Base-by-base conservation (phyloP, 2,113 vertebrate species). In the Vulpes ferrilata region DNA sequence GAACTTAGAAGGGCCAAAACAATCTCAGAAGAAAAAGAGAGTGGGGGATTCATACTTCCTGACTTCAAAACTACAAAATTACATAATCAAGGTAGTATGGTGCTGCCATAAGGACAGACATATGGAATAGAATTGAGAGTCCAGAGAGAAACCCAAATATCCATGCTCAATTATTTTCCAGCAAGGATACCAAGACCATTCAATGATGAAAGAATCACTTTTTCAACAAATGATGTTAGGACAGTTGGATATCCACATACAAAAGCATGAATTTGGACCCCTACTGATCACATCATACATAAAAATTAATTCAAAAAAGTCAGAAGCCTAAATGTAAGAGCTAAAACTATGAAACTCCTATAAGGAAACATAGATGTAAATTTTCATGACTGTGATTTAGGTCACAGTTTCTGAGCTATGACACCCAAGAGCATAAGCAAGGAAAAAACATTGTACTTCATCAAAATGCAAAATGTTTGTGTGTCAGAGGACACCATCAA, bases 31-130 rank as follows among this genome's bases (percentile, higher is more conserved):
- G 12, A 48, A 35, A 27, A 62, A 30, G 35, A 73, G 9, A 64
- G 6, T 79, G 79, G 43, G 83, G 16, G 7, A 48, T 59, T 95
- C n/a, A n/a, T 17, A 60, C 25, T 55, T 91, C n/a, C 48, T 80
- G n/a, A 69, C 67, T 91, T 85, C 93, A 93, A 62, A 91, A 95
- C 30, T 38, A 19, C 27, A 71, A 16, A 85, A 53, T 62, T 53
- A 53, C 48, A 6, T 51, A 76, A 30, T 64, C 51, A 60, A 93
- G 51, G 16, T 79, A 32, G 20, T 43, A 13, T 93, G 38, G 51
- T 53, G 12, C 8, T 85, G n/a, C 16, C 78, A 22, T 76, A 57
- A 69, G 27, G 16, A 32, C 35, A 84, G n/a, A 76, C 5, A n/a
- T 35, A 23, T 43, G 30, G 20, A 92, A 67, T 74, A 65, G 48